Conservation (phyloP, 2,888 invertebrate species). For the Argyra leucocephala region DNA sequence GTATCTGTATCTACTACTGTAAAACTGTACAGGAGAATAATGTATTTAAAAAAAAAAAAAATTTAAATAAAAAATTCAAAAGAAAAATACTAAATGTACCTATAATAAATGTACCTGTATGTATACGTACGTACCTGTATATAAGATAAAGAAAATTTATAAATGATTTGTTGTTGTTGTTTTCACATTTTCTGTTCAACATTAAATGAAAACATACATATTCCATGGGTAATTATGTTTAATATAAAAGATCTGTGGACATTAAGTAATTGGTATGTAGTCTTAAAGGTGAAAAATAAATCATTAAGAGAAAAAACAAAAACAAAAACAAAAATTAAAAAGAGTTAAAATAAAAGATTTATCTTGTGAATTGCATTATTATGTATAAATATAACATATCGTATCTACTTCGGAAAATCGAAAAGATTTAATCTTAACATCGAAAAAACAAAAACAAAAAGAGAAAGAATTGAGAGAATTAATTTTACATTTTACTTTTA, state of each 20-base stretch:
- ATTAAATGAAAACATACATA: neutral
- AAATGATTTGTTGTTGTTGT: too few relatives aligned
- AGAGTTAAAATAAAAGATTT: neutral
- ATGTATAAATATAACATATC: too few relatives aligned
- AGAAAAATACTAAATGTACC: too few relatives aligned
- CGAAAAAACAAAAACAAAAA: neutral
- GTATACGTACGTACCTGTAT: too few relatives aligned
- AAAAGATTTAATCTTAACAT: too few relatives aligned
- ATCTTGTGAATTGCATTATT: neutral
- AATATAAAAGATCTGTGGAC: neutral
- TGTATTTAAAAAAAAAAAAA: neutral
- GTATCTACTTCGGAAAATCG: too few relatives aligned
- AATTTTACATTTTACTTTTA: too few relatives aligned
- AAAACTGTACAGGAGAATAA: too few relatives aligned
- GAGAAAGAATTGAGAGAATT: neutral
- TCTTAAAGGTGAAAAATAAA: constrained; percentile 1
- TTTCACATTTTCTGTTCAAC: neutral
- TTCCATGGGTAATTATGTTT: constrained; percentile 3
- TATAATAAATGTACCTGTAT: too few relatives aligned
- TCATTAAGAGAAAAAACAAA: neutral
- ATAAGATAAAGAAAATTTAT: too few relatives aligned
- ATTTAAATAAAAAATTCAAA: neutral
- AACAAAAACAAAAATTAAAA: too few relatives aligned
- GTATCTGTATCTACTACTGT: constrained; percentile 5
- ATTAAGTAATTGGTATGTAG: constrained; percentile 1